Conservation (phyloP, 2,797 vertebrate genomes). For the Clarias pachynema region DNA sequence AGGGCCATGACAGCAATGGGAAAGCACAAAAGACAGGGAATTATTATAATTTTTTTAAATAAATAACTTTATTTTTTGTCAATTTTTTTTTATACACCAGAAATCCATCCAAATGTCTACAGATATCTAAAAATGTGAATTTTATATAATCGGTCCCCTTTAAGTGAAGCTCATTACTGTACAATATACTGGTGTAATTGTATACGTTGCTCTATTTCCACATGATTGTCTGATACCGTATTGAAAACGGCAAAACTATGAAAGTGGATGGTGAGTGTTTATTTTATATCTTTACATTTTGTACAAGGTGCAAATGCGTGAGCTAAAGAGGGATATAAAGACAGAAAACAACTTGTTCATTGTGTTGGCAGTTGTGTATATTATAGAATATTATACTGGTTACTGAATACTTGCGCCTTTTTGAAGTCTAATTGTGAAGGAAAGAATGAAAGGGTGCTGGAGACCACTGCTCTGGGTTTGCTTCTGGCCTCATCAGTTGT, state of each 20-base stretch:
- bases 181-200: background rate
- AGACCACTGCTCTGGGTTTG: conserved; percentile 13
- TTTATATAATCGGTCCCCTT: no score
- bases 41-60: no score
- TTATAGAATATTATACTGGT: background rate
- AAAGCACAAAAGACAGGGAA: no score
- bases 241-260: background rate
- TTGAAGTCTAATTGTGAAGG: conserved; percentile 31
- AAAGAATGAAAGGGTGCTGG: conserved; percentile 17
- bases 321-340: background rate
- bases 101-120: no score
- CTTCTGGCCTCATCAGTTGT: conserved; percentile 10
- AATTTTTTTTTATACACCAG: no score
- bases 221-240: background rate
- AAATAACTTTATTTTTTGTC: no score
- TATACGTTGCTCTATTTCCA: background rate
- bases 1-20: no score
- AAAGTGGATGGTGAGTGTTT: background rate
- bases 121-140: no score
- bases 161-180: background rate
- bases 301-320: background rate
- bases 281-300: background rate
- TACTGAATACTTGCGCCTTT: background rate
- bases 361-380: no score
- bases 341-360: background rate